These are phyloP conservation scores for Papilio polyxenes DNA, from an alignment of 1,140 invertebrate species.

Conservation along the genomic window DNA sequence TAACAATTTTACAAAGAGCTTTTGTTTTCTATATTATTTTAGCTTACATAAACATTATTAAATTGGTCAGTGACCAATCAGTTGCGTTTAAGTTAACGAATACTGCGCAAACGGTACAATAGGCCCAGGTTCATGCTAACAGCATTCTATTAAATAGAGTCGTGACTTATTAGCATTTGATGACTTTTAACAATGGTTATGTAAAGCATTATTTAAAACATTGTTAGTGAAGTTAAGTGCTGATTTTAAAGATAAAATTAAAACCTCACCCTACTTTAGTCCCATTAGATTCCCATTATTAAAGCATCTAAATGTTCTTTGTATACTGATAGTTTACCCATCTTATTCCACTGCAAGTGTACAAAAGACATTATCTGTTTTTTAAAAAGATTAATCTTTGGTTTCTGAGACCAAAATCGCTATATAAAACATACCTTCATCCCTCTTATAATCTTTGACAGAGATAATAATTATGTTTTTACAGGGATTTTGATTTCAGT, in stretches of 20 bases:
- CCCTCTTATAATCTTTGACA: no score
- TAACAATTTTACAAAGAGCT: neutral
- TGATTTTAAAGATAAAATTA: slow-evolving; percentile 10
- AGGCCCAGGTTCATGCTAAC: slow-evolving; percentile 28
- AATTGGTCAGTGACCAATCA: neutral
- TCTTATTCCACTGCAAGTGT: no score
- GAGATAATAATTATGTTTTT: no score
- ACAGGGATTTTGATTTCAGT: no score
- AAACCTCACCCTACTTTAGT: neutral
- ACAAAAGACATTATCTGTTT: no score
- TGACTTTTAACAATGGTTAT: slow-evolving; percentile 37
- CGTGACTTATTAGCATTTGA: slow-evolving; percentile 40
- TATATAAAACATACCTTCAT: no score
- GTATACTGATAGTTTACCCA: no score
- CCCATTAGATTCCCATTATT: neutral
- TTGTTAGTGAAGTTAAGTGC: slow-evolving; percentile 1
- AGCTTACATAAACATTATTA: neutral
- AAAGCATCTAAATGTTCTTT: no score
- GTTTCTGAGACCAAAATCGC: no score
- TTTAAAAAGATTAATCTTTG: no score
- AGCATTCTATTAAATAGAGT: slow-evolving; percentile 24
- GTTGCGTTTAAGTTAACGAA: slow-evolving; percentile 11
- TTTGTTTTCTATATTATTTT: neutral
- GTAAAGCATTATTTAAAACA: neutral
- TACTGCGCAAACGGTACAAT: neutral